Conservation (phyloP, 2,113 vertebrate species). For the Pachycephala philippinensis region DNA sequence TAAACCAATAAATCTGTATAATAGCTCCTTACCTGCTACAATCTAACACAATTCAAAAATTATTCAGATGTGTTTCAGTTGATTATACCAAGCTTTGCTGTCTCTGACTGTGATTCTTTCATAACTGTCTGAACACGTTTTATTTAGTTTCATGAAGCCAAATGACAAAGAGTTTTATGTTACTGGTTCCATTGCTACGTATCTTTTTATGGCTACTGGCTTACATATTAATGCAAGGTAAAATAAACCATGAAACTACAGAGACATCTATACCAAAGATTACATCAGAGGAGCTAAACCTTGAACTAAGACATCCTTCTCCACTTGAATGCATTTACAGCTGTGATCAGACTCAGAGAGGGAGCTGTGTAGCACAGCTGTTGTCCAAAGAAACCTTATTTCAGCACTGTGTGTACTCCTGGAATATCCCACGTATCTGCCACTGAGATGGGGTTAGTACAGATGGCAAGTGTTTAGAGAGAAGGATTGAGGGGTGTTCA, state of each 20-base stretch:
- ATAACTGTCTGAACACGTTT: background rate
- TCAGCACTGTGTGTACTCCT: background rate
- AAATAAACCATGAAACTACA: background rate
- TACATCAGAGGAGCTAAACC: background rate
- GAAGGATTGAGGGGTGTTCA: background rate
- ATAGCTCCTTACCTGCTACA: background rate
- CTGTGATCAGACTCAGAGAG: background rate
- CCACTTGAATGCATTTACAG: background rate
- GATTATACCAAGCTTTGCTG: background rate
- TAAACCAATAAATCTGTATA: constrained; percentile 15
- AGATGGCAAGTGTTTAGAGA: background rate
- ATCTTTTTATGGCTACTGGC: background rate
- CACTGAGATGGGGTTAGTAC: background rate
- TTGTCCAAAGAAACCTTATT: background rate
- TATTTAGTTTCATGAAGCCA: background rate
- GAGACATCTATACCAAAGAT: background rate
- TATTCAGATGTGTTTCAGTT: background rate
- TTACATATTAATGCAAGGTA: background rate
- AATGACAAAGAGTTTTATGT: background rate
- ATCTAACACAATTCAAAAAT: background rate
- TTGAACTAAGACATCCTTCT: background rate
- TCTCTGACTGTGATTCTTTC: background rate
- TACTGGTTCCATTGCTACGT: background rate
- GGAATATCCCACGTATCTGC: background rate
- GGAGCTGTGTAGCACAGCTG: background rate